Evolutionary conservation across 2,888 invertebrate genomes (phyloP).

Genomic region (Tetragonisca angustula): DNA sequence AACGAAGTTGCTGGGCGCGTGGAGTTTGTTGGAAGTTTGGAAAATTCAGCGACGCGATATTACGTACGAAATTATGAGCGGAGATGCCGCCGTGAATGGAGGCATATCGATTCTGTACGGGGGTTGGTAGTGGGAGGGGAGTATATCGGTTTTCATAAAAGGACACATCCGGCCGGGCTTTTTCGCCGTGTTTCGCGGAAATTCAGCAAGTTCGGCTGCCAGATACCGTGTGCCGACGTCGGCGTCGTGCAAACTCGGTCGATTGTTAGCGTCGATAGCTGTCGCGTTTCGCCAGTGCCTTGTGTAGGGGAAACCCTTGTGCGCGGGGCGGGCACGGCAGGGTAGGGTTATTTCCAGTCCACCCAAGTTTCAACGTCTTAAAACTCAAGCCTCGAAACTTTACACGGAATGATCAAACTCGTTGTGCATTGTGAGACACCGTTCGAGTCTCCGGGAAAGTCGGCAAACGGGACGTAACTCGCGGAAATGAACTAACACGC

Average conservation of each 20-base stretch:
- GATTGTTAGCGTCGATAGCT: conserved; percentile 43
- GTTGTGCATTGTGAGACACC: background rate
- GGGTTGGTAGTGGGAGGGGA: background rate
- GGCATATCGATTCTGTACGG: conserved; percentile 50
- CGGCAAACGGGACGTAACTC: too few species aligned
- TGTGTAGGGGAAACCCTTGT: background rate
- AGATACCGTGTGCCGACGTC: conserved; percentile 15
- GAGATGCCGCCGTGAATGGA: conserved; percentile 36
- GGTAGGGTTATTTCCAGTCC: background rate
- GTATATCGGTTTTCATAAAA: conserved; percentile 52
- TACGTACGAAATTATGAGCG: conserved; percentile 65
- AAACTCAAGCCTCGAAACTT: background rate
- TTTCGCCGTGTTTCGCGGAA: conserved; percentile 19
- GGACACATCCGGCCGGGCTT: conserved; percentile 33
- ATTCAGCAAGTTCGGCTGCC: conserved; percentile 27
- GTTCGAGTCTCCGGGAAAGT: background rate
- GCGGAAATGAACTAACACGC: too few species aligned
- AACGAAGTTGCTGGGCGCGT: conserved; percentile 50
- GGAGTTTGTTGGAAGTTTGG: conserved; percentile 60
- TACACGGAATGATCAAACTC: background rate
- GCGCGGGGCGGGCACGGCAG: background rate
- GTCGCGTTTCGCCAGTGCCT: conserved; percentile 10
- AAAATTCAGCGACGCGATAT: conserved; percentile 65
- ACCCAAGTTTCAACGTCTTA: background rate
- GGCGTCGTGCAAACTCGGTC: conserved; percentile 12